Evolutionary conservation across 2,888 invertebrate species (phyloP), one percentile per base, ranked within the genome.

Genomic region (Hyles lineata): DNA sequence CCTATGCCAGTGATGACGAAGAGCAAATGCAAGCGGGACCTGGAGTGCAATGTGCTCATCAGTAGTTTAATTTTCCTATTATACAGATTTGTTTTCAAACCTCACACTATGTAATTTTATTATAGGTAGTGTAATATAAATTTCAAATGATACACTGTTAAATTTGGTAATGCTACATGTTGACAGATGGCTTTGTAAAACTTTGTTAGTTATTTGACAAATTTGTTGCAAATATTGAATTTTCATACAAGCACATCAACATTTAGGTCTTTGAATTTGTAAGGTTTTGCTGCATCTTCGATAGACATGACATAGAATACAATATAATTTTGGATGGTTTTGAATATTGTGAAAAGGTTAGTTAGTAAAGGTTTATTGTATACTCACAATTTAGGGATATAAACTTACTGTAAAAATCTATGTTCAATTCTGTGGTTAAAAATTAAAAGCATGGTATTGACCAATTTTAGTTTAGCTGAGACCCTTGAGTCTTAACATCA

Each of bases 11-110:
- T 85, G 96, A 96, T 78, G 95, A 95, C 80, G 95, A 95, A 59
- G 95, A 94, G 82, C 95, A 95, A 70, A 93, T 95, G 88, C 95
- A 95, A 78, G 85, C 95, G 70, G 95, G 95, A 1, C 94, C 95
- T 70, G 95, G 96, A 74, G 96, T 98, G 80, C 97, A 97, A 90
- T 98, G 98, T 93, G 97, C 97, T 83, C 97, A 97, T 89, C 97
- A 98, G 95, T 98, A 96, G 95, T 89, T 88, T 81, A 92, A 92
- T 92, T 87, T 76, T 83, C 86, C 83, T 79, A 77, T 75, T 75
- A 78, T 79, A 82, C 85, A 87, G 85, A 88, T 89, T 88, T 88
- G 80, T 89, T 91, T 89, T 89, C 88, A 87, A 87, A 92, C 91
- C 90, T 93, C 92, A 92, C 85, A 87, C 84, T 85, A 85, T 89